phyloP scores from a whole-genome alignment of 2,113 vertebrate genomes.

The Panthera uncia region DNA sequence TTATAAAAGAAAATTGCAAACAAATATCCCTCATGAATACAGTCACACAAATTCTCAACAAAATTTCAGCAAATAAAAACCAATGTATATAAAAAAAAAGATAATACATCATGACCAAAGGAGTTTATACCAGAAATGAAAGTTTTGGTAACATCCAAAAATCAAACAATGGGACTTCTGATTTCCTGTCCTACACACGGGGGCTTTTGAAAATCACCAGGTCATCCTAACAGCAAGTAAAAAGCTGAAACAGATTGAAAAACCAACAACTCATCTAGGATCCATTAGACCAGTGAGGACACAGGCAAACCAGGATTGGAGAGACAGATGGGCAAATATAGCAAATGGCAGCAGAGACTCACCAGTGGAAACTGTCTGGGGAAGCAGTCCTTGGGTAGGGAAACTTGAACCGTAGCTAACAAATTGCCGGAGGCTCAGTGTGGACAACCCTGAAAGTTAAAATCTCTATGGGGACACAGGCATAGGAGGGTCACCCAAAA shows the following conservation, averaged over 20 bases:
- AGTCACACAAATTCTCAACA: neutral
- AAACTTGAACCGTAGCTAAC: neutral
- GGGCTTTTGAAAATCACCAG: neutral
- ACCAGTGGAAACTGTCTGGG: neutral
- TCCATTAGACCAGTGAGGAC: neutral
- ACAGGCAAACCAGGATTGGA: neutral
- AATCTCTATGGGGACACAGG: neutral
- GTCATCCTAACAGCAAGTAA: neutral
- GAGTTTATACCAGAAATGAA: neutral
- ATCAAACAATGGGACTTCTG: neutral
- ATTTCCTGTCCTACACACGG: neutral
- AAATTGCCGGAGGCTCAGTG: neutral
- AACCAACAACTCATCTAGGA: neutral
- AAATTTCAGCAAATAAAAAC: neutral
- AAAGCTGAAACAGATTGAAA: neutral
- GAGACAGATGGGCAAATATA: neutral
- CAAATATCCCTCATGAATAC: neutral
- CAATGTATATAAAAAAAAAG: neutral
- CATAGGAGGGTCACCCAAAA: neutral
- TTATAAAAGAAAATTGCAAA: neutral
- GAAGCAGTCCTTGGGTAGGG: neutral
- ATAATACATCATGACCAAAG: neutral
- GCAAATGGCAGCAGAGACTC: neutral
- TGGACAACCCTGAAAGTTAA: neutral
- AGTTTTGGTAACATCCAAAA: neutral